These are phyloP conservation scores for Pterostichus madidus DNA, from an alignment of 2,888 invertebrate genomes.

Conservation along the genomic window DNA sequence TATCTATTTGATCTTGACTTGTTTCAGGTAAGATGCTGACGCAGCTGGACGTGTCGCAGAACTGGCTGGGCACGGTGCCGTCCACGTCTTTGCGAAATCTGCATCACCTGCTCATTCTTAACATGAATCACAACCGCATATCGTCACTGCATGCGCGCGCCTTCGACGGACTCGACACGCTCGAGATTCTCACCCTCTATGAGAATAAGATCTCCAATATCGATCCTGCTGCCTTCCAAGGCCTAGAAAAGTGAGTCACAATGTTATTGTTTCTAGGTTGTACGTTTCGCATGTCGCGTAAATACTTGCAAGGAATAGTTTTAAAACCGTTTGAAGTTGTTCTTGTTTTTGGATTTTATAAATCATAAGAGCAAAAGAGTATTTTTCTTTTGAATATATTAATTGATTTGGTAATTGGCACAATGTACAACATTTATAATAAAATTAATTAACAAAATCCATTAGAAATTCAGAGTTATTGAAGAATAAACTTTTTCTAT, in stretches of 20 bases:
- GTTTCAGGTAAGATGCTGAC: slow-evolving; percentile 89
- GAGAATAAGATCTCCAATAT: slow-evolving; percentile 90
- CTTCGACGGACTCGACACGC: slow-evolving; percentile 91
- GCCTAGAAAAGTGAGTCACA: slow-evolving; percentile 88
- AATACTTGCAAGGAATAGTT: not conserved
- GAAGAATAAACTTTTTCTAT: too few relatives aligned
- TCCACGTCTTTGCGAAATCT: slow-evolving; percentile 89
- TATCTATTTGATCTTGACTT: not conserved
- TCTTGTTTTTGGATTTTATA: not conserved
- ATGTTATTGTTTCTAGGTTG: not conserved
- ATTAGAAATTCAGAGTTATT: too few relatives aligned
- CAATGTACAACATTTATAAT: too few relatives aligned
- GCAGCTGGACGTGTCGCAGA: slow-evolving; percentile 92
- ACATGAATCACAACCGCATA: slow-evolving; percentile 93
- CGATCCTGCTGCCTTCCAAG: slow-evolving; percentile 91
- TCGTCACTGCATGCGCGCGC: slow-evolving; percentile 88
- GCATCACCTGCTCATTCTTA: slow-evolving; percentile 90
- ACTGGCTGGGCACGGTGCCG: slow-evolving; percentile 89
- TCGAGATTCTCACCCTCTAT: slow-evolving; percentile 92
- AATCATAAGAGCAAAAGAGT: too few relatives aligned
- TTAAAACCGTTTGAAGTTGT: not conserved
- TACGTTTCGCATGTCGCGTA: not conserved
- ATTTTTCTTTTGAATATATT: too few relatives aligned
- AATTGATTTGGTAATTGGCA: too few relatives aligned
- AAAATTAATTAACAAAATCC: too few relatives aligned